Evolutionary conservation across 2,888 invertebrate genomes (phyloP).

Genomic region (Eumerus sabulonum): DNA sequence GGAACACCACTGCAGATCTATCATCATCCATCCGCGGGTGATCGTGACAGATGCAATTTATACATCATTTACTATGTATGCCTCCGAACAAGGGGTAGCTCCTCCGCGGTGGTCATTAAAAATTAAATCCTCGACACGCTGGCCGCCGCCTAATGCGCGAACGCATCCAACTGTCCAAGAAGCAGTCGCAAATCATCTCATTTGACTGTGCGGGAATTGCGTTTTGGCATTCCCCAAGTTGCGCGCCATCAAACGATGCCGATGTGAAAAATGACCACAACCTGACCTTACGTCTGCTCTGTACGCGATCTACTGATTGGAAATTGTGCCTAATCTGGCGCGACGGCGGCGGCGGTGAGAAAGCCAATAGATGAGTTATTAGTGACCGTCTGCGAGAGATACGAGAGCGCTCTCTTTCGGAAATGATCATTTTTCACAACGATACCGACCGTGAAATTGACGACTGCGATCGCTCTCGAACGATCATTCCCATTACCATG

Average conservation of each 20-base stretch:
- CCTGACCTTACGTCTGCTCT: slow-evolving; percentile 50
- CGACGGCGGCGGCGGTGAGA: background rate
- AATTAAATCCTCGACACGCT: slow-evolving; percentile 47
- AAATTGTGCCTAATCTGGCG: slow-evolving; percentile 53
- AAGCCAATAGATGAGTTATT: slow-evolving; percentile 65
- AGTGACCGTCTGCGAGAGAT: slow-evolving; percentile 45
- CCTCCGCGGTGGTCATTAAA: slow-evolving; percentile 59
- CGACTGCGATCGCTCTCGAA: slow-evolving; percentile 21
- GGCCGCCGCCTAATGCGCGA: slow-evolving; percentile 24
- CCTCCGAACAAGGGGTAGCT: slow-evolving; percentile 48
- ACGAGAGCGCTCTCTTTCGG: slow-evolving; percentile 27
- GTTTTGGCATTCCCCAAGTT: slow-evolving; percentile 34
- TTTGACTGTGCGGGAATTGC: slow-evolving; percentile 34
- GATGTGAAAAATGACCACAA: slow-evolving; percentile 66
- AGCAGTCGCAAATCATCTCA: slow-evolving; percentile 43
- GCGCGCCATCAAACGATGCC: slow-evolving; percentile 60
- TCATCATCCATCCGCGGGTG: no score
- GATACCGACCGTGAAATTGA: slow-evolving; percentile 35
- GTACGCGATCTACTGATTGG: slow-evolving; percentile 29
- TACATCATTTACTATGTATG: slow-evolving; percentile 17
- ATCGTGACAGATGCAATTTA: slow-evolving; percentile 56
- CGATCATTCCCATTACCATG: slow-evolving; percentile 29
- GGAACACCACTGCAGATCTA: no score
- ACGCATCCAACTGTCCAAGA: slow-evolving; percentile 57
- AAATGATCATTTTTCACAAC: slow-evolving; percentile 54